Evolutionary conservation across 2,113 vertebrate species (phyloP).

Genomic region (Formicarius rufipectus): DNA sequence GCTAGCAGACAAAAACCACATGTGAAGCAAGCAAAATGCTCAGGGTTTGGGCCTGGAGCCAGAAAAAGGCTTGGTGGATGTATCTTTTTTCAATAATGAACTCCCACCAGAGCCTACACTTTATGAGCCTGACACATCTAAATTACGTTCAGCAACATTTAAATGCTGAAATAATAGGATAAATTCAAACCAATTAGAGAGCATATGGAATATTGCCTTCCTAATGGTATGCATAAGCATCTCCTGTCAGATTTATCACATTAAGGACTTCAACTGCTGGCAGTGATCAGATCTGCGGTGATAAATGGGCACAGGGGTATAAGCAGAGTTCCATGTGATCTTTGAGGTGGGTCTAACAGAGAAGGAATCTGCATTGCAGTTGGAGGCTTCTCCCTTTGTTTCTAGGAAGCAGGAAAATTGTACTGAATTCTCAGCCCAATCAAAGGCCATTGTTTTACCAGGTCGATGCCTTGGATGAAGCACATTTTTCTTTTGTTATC

Average conservation of each 20-base stretch:
- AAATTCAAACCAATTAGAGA: slow-evolving; percentile 63
- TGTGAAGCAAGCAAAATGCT: slow-evolving; percentile 16
- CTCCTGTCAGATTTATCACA: slow-evolving; percentile 58
- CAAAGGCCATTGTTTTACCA: slow-evolving; percentile 15
- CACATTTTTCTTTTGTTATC: not conserved
- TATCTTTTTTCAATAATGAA: slow-evolving; percentile 42
- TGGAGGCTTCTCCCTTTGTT: slow-evolving; percentile 39
- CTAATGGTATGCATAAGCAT: slow-evolving; percentile 53
- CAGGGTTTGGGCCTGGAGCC: slow-evolving; percentile 29
- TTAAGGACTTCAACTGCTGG: slow-evolving; percentile 38
- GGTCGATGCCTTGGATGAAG: not conserved
- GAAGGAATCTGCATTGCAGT: slow-evolving; percentile 61
- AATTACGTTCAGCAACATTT: slow-evolving; percentile 62
- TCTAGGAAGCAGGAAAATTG: not conserved
- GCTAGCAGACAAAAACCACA: not conserved
- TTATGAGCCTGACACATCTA: slow-evolving; percentile 61
- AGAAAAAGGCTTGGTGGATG: slow-evolving; percentile 21
- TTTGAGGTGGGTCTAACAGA: slow-evolving; percentile 10
- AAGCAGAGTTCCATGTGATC: not conserved
- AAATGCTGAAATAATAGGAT: slow-evolving; percentile 65
- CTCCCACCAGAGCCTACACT: slow-evolving; percentile 55
- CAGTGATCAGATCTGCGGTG: not conserved
- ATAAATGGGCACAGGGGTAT: not conserved
- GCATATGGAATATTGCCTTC: slow-evolving; percentile 52
- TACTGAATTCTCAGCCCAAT: not conserved